These are phyloP conservation scores for Polypedilum pembai DNA, from an alignment of 1,140 invertebrate genomes.

Conservation along the genomic window DNA sequence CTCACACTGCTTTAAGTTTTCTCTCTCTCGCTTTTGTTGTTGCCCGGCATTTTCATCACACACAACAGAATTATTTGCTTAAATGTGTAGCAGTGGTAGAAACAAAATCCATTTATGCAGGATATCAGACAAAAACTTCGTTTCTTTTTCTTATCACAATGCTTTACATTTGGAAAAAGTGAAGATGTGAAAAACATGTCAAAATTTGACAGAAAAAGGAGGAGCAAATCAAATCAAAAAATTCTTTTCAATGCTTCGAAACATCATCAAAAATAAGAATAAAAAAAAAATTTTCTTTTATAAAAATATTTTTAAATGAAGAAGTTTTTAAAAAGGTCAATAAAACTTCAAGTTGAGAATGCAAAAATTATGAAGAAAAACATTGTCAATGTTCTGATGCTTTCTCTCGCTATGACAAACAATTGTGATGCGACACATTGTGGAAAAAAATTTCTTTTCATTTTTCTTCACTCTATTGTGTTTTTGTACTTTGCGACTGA, in stretches of 20 bases:
- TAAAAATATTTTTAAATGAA: background rate
- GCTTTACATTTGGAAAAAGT: background rate
- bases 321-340: too few species aligned
- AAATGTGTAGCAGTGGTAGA: background rate
- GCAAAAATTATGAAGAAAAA: background rate
- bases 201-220: slow-evolving; percentile 26
- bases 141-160: slow-evolving; percentile 5
- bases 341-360: background rate
- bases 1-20: background rate
- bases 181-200: slow-evolving; percentile 5
- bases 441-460: background rate
- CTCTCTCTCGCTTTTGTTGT: too few species aligned
- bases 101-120: background rate
- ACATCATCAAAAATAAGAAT: background rate
- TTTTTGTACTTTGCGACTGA: background rate
- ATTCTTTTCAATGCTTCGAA: background rate
- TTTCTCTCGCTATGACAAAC: background rate
- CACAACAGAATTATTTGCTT: background rate
- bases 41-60: background rate
- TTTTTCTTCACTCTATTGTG: background rate
- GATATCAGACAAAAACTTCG: background rate
- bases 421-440: background rate
- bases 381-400: slow-evolving; percentile 12
- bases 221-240: slow-evolving; percentile 22
- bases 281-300: background rate